These are phyloP conservation scores for sheep (Ovis aries) DNA, from an alignment of 2,113 vertebrate species.

Conservation along the genomic window DNA sequence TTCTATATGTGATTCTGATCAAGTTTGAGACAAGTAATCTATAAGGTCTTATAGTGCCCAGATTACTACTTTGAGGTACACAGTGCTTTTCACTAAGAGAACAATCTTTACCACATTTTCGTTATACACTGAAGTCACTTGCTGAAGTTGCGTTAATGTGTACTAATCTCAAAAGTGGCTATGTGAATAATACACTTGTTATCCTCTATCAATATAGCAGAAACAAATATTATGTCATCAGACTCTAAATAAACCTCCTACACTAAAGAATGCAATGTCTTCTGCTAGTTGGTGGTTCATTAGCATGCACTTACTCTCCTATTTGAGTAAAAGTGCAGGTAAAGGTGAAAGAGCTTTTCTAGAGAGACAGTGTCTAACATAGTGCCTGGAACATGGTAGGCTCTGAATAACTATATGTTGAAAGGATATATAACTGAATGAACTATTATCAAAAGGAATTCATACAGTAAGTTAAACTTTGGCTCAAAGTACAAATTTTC, in stretches of 20 bases:
- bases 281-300: slow-evolving; percentile 30
- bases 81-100: background rate
- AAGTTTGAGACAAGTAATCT: slow-evolving; percentile 12
- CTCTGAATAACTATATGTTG: background rate
- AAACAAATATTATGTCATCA: background rate
- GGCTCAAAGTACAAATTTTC: slow-evolving; percentile 57
- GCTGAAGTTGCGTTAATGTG: background rate
- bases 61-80: background rate
- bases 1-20: background rate
- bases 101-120: background rate
- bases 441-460: slow-evolving; percentile 44
- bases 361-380: slow-evolving; percentile 18
- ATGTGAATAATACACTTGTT: background rate
- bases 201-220: background rate
- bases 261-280: slow-evolving; percentile 28
- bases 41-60: background rate
- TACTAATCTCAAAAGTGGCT: slow-evolving; percentile 27
- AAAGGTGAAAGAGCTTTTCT: slow-evolving; percentile 32
- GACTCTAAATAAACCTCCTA: slow-evolving; percentile 28
- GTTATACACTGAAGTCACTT: background rate
- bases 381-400: background rate
- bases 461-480: slow-evolving; percentile 54
- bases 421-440: slow-evolving; percentile 37
- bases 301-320: slow-evolving; percentile 47
- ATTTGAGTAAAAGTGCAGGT: background rate